Evolutionary conservation across 2,797 vertebrate species (phyloP).

Genomic region (Bradypus variegatus): DNA sequence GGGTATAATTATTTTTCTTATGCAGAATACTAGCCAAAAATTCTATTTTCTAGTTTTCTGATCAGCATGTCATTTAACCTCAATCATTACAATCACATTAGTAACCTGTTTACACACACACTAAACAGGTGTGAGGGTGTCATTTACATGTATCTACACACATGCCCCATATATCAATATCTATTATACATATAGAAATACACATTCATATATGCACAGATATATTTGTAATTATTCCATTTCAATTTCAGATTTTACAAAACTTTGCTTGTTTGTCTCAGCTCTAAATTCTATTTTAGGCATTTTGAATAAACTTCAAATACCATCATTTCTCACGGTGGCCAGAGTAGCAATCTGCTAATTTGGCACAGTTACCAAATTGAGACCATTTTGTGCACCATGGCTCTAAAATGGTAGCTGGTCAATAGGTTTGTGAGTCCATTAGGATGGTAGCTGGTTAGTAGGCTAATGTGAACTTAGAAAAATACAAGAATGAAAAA

Average conservation of each 20-base stretch:
- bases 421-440: not conserved
- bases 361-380: not conserved
- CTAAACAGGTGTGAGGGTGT: not conserved
- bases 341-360: not conserved
- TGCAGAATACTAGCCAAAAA: not conserved
- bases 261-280: not conserved
- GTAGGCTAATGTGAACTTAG: not conserved
- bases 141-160: not conserved
- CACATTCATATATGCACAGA: not conserved
- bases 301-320: not conserved
- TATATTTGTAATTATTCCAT: not conserved
- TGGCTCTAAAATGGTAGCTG: not conserved
- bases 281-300: not conserved
- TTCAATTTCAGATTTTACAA: not conserved
- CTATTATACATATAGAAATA: not conserved
- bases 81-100: not conserved
- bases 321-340: not conserved
- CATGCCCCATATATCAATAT: not conserved
- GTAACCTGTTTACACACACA: not conserved
- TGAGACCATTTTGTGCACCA: not conserved
- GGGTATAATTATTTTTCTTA: slow-evolving; percentile 16
- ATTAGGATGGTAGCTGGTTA: not conserved
- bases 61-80: not conserved
- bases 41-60: not conserved
- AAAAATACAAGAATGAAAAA: not conserved